phyloP scores from a whole-genome alignment of 2,797 vertebrate species.

The Sylvia borin region DNA sequence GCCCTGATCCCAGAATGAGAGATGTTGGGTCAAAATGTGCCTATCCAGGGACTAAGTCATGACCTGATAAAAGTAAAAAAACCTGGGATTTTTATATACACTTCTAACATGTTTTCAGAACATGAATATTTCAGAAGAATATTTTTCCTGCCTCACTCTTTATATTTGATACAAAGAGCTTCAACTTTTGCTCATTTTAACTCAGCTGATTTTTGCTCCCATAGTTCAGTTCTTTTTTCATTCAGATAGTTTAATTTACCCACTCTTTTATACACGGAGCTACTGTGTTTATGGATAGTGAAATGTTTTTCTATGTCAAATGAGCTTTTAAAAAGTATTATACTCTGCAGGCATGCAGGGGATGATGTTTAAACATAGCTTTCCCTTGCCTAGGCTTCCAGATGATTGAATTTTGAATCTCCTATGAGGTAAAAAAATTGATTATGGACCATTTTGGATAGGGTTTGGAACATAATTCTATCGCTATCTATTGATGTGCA shows the following conservation, averaged over 20 bases:
- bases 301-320: slow-evolving; percentile 59
- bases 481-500: not conserved
- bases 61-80: slow-evolving; percentile 56
- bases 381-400: slow-evolving; percentile 56
- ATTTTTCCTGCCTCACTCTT: not conserved
- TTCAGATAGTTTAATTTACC: slow-evolving; percentile 61
- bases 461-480: slow-evolving; percentile 27
- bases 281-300: slow-evolving; percentile 50
- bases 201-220: slow-evolving; percentile 10
- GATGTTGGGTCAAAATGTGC: slow-evolving; percentile 42
- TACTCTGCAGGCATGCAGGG: slow-evolving; percentile 56
- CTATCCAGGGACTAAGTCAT: slow-evolving; percentile 39
- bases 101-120: slow-evolving; percentile 25
- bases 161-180: slow-evolving; percentile 25
- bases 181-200: slow-evolving; percentile 24
- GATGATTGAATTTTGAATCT: slow-evolving; percentile 70
- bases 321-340: slow-evolving; percentile 69
- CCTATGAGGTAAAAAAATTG: slow-evolving; percentile 65
- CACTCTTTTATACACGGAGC: slow-evolving; percentile 55
- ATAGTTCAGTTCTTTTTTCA: slow-evolving; percentile 45
- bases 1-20: slow-evolving; percentile 32
- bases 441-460: slow-evolving; percentile 66
- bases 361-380: slow-evolving; percentile 77
- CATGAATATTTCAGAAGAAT: slow-evolving; percentile 45
- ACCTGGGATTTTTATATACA: not conserved